A percentile compares a stretch with the other conserved stretches of the same genome.
Evolutionary conservation across 2,888 invertebrate genomes (phyloP).

Genomic region (Craniophora ligustri): DNA sequence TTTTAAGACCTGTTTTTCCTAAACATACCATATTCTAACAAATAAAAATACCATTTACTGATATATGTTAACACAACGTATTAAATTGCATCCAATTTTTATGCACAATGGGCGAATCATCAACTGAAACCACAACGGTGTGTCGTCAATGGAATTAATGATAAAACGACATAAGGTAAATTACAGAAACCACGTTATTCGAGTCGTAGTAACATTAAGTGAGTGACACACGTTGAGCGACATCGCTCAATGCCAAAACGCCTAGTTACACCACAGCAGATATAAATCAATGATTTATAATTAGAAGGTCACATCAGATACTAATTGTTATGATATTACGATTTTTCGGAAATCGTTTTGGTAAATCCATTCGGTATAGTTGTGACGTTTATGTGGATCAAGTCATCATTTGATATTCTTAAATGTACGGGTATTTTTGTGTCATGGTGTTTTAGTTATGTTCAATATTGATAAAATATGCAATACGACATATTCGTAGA

Average conservation of each 20-base stretch:
- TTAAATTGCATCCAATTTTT: constrained; percentile 15
- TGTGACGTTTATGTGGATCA: constrained; percentile 21
- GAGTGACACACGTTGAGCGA: constrained; percentile 38
- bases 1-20: too few species aligned
- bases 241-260: constrained; percentile 40
- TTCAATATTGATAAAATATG: too few species aligned
- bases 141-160: constrained; percentile 32
- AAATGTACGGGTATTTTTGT: too few species aligned
- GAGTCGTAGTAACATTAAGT: constrained; percentile 20
- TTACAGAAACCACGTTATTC: constrained; percentile 48
- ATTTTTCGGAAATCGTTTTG: constrained; percentile 25
- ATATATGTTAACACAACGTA: background rate
- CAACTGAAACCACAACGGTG: constrained; percentile 35
- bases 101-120: constrained; percentile 26
- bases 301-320: constrained; percentile 45
- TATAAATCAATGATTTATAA: constrained; percentile 29
- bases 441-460: too few species aligned
- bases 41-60: too few species aligned
- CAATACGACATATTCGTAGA: too few species aligned
- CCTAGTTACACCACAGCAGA: constrained; percentile 35
- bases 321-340: constrained; percentile 25
- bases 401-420: too few species aligned
- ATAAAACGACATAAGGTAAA: constrained; percentile 34
- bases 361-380: constrained; percentile 20
- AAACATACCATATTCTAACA: too few species aligned